Conservation (phyloP, 35 echinoderm and acorn worm species). For the Stichopus chloronotus region DNA sequence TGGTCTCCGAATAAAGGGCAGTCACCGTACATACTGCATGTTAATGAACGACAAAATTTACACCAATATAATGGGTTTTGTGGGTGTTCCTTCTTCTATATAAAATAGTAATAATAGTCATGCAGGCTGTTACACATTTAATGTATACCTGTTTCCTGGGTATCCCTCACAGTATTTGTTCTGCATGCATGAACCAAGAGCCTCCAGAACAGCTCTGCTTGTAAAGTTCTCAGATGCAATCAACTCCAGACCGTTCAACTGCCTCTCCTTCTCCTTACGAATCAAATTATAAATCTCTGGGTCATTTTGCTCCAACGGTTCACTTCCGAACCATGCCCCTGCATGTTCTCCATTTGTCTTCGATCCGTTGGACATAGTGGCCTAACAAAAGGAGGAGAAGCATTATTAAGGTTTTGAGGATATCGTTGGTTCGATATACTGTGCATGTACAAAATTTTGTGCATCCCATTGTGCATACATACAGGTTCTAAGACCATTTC, state of each 20-base stretch:
- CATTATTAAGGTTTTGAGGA: no score
- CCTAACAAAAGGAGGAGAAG: background rate
- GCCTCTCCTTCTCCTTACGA: slow-evolving; percentile 83
- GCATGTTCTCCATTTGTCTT: slow-evolving; percentile 15
- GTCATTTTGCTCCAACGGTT: slow-evolving; percentile 84
- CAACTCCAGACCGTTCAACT: slow-evolving; percentile 79
- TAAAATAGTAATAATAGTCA: no score
- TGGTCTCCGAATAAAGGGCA: no score
- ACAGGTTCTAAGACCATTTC: background rate
- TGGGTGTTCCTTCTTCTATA: no score
- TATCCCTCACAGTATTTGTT: slow-evolving; percentile 99
- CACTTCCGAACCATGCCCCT: slow-evolving; percentile 74
- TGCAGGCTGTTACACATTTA: no score
- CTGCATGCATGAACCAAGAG: slow-evolving; percentile 91
- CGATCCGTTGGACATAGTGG: background rate
- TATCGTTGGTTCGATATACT: background rate
- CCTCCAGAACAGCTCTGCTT: slow-evolving; percentile 85
- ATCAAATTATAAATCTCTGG: slow-evolving; percentile 86
- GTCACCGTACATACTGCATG: no score
- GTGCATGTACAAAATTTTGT: background rate
- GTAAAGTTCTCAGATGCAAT: slow-evolving; percentile 98
- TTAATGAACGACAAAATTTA: no score
- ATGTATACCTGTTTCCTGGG: slow-evolving; percentile 81
- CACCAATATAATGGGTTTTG: no score
- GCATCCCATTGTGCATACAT: background rate